Percentiles rank a stretch among this genome's conserved stretches.
These are phyloP conservation scores for Meandrusa payeni DNA, from an alignment of 2,888 invertebrate species.

Conservation along the genomic window DNA sequence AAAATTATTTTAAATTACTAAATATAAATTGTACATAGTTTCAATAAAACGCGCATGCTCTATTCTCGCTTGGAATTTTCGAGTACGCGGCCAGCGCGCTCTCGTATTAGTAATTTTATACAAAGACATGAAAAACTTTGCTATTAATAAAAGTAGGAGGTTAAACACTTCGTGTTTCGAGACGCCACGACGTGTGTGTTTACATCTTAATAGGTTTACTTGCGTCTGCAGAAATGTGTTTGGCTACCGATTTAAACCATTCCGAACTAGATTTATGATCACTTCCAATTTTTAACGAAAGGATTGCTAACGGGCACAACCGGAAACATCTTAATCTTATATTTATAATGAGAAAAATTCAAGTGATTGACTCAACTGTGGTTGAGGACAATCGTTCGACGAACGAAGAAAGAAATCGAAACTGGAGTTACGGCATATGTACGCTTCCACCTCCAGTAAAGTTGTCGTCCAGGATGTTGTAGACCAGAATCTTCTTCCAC, in stretches of 20 bases:
- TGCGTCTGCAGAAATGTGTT: constrained; percentile 19
- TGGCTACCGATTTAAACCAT: constrained; percentile 8
- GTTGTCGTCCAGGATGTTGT: no score
- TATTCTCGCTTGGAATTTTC: constrained; percentile 1
- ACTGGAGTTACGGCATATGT: no score
- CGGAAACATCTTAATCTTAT: no score
- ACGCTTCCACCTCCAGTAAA: no score
- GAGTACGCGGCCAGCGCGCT: constrained; percentile 4
- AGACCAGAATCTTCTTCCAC: no score
- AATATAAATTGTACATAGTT: not conserved
- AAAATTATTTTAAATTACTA: not conserved
- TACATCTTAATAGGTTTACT: constrained; percentile 21
- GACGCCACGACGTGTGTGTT: constrained; percentile 13
- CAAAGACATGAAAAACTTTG: constrained; percentile 17
- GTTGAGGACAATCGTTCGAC: no score
- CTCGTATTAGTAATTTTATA: constrained; percentile 4
- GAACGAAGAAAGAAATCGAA: no score
- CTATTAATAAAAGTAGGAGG: constrained; percentile 22
- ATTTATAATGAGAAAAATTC: no score
- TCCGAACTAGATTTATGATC: constrained; percentile 8
- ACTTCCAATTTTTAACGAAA: not conserved
- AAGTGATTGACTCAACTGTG: no score
- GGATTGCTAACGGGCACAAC: constrained; percentile 6
- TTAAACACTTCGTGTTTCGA: constrained; percentile 16
- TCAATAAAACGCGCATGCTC: not conserved